Evolutionary conservation across 1,140 invertebrate species (phyloP).

Genomic region (Meteorus sp.): DNA sequence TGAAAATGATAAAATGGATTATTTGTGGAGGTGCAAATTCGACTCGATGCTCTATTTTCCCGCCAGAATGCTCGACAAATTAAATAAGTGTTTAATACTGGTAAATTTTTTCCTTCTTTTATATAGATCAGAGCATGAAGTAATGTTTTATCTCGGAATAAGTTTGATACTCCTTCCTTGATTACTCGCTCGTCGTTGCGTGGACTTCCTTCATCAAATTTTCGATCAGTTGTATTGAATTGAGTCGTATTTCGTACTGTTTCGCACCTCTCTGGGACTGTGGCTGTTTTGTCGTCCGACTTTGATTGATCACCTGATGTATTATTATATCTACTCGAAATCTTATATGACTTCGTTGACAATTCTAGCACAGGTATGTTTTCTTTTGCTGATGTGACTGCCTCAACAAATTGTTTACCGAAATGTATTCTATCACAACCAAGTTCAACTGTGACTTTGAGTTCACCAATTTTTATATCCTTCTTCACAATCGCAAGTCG

Average conservation of each 20-base stretch:
- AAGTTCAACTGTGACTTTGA: conserved; percentile 56
- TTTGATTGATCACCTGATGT: conserved; percentile 41
- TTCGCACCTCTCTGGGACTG: conserved; percentile 30
- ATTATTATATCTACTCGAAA: conserved; percentile 32
- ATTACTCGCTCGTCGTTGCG: conserved; percentile 35
- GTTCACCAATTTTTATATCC: conserved; percentile 50
- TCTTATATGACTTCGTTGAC: conserved; percentile 4
- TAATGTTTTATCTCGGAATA: conserved; percentile 44
- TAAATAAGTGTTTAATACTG: conserved; percentile 52
- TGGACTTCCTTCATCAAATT: not conserved
- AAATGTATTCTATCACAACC: conserved; percentile 57
- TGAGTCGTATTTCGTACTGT: conserved; percentile 28
- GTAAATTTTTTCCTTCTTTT: conserved; percentile 54
- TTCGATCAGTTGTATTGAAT: conserved; percentile 27
- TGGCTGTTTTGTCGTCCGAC: conserved; percentile 27
- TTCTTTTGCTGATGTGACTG: conserved; percentile 44
- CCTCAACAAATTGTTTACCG: conserved; percentile 57
- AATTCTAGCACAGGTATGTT: conserved; percentile 45
- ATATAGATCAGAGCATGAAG: conserved; percentile 60
- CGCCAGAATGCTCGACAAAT: conserved; percentile 60
- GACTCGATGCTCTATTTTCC: conserved; percentile 55
- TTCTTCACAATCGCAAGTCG: conserved; percentile 44
- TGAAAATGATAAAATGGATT: conserved; percentile 60
- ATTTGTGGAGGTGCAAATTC: conserved; percentile 48
- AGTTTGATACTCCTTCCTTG: conserved; percentile 29